Evolutionary conservation across 1,140 invertebrate genomes (phyloP).

Genomic region (Pogonus chalceus): DNA sequence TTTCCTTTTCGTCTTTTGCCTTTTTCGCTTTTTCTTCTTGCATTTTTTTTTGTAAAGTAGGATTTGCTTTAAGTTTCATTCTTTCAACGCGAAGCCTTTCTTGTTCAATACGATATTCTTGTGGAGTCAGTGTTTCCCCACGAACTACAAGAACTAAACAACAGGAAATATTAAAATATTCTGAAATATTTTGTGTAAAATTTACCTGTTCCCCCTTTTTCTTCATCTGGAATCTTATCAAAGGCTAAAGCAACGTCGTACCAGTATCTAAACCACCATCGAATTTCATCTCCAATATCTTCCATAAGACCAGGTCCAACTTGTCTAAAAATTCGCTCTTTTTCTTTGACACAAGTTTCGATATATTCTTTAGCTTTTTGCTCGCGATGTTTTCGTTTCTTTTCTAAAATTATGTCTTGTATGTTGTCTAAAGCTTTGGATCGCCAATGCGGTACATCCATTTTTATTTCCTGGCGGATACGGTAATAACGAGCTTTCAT

Average conservation of each 20-base stretch:
- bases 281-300: constrained; percentile 57
- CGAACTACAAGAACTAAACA: constrained; percentile 38
- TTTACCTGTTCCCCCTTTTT: constrained; percentile 38
- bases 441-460: constrained; percentile 25
- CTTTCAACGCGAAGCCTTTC: constrained; percentile 22
- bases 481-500: not conserved
- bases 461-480: not conserved
- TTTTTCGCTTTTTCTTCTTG: constrained; percentile 25
- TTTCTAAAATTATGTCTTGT: constrained; percentile 39
- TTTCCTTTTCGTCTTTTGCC: constrained; percentile 30
- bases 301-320: constrained; percentile 50
- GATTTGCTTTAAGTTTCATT: constrained; percentile 22
- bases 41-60: constrained; percentile 10
- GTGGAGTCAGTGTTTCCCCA: constrained; percentile 40
- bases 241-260: constrained; percentile 41
- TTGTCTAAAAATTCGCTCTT: constrained; percentile 41
- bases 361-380: constrained; percentile 40
- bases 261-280: constrained; percentile 52
- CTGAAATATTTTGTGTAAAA: too few relatives aligned
- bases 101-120: constrained; percentile 37
- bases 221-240: constrained; percentile 40
- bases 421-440: constrained; percentile 36
- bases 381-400: constrained; percentile 39
- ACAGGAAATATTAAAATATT: not conserved
- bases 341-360: constrained; percentile 43